Percentiles rank a stretch among this genome's conserved stretches.
phyloP scores from a whole-genome alignment of 1,140 invertebrate species.

The Ostrea denselamellosa region DNA sequence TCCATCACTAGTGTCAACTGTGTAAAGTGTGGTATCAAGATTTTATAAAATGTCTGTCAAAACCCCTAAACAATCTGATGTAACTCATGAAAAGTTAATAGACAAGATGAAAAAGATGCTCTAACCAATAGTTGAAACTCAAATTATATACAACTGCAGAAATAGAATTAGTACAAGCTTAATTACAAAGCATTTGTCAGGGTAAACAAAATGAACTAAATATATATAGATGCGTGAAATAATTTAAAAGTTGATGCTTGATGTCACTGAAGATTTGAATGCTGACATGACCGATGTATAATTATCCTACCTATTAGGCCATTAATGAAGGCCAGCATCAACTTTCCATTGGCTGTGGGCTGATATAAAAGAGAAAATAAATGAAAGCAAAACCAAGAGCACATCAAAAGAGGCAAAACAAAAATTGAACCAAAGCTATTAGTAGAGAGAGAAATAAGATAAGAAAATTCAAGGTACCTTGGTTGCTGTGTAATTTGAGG shows the following conservation, averaged over 20 bases:
- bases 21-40: too few relatives aligned
- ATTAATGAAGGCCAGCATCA: constrained; percentile 25
- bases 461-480: constrained; percentile 48
- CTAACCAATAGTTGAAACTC: background rate
- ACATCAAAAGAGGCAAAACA: constrained; percentile 43
- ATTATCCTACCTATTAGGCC: constrained; percentile 20
- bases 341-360: constrained; percentile 30
- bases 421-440: background rate
- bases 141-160: background rate
- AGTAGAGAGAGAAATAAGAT: background rate
- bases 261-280: constrained; percentile 23
- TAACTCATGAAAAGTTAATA: too few relatives aligned
- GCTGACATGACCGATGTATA: constrained; percentile 11
- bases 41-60: too few relatives aligned
- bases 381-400: constrained; percentile 28
- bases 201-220: constrained; percentile 16
- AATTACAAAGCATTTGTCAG: background rate
- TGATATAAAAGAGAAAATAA: constrained; percentile 24
- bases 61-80: too few relatives aligned
- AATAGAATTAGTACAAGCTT: background rate
- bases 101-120: background rate
- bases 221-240: background rate
- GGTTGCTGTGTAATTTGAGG: constrained; percentile 51
- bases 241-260: constrained; percentile 7
- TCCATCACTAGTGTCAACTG: too few relatives aligned